Base-by-base conservation (phyloP, 2,797 vertebrate genomes). In the Loris lydekkerianus region DNA sequence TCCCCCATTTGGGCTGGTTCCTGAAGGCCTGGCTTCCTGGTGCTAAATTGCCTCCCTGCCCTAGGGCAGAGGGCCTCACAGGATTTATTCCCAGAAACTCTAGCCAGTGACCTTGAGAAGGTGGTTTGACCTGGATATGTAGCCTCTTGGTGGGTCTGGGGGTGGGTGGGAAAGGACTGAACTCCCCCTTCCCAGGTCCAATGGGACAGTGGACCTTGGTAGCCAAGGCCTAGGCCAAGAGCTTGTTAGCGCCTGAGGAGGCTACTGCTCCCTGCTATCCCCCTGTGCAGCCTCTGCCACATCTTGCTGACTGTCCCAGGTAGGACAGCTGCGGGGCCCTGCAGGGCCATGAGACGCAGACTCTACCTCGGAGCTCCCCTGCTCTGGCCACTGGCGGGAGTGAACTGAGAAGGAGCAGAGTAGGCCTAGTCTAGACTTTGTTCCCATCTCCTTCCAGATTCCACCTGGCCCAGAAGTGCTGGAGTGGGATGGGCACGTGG, bases 51-150 rank as follows among this genome's bases (percentile, higher is more conserved):
- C 67, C 81, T 72, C 86, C 92, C 67, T 93, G 49, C 53, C 20
- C 43, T 23, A 11, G 83, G 37, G 37, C 14, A 86, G 61, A 94
- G 76, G 91, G 49, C 77, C 73, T 83, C 37, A 0, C 25, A 7
- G 80, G 29, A 69, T 73, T 89, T 69, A 49, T 82, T 92, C 90
- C 92, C 77, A 81, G 89, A n/a, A 21, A n/a, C 20, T 93, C 67
- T 91, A n/a, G 34, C 58, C 7, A 25, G 76, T 86, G 96, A 94
- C 94, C 92, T 97, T 95, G 86, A 82, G 78, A 92, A 85, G 80
- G 75, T 85, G 63, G 23, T 86, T 86, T 81, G 86, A 93, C 90
- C 85, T 70, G 58, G 60, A 73, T 77, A 34, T 20, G 75, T 86
- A 77, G 73, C 88, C 37, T 53, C 58, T 9, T 67, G 65, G 49